Evolutionary conservation across 2,113 vertebrate genomes (phyloP).

Genomic region (Helogale parvula): DNA sequence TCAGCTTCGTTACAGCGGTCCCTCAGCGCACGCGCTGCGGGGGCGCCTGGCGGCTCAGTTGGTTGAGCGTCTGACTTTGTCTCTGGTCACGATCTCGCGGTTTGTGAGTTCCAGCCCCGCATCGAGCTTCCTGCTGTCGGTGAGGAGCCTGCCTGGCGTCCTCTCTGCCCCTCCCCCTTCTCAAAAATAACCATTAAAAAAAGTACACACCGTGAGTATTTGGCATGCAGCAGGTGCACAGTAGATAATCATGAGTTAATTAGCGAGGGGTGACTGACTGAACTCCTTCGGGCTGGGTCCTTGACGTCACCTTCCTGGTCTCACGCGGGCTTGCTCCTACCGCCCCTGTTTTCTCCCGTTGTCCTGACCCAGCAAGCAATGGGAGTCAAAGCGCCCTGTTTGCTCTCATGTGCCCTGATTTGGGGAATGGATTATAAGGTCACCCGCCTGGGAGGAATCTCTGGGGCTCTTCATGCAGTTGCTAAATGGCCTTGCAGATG

Average conservation of each 20-base stretch:
- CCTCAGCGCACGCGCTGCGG: neutral
- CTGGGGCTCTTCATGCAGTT: neutral
- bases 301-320: neutral
- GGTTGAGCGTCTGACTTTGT: too few species aligned
- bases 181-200: too few species aligned
- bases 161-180: too few species aligned
- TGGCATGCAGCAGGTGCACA: neutral
- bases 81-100: too few species aligned
- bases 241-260: neutral
- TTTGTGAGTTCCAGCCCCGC: too few species aligned
- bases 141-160: too few species aligned
- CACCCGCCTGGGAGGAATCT: neutral
- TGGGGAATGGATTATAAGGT: neutral
- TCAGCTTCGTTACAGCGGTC: neutral
- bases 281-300: neutral
- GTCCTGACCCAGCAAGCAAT: neutral
- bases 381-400: neutral
- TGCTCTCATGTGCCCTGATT: neutral
- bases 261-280: neutral
- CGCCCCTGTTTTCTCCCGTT: neutral
- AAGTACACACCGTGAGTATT: neutral
- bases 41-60: too few species aligned
- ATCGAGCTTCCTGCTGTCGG: too few species aligned
- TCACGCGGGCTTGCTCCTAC: fast-evolving
- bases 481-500: neutral